phyloP scores from a whole-genome alignment of 2,888 invertebrate genomes.

The Busseola fusca region DNA sequence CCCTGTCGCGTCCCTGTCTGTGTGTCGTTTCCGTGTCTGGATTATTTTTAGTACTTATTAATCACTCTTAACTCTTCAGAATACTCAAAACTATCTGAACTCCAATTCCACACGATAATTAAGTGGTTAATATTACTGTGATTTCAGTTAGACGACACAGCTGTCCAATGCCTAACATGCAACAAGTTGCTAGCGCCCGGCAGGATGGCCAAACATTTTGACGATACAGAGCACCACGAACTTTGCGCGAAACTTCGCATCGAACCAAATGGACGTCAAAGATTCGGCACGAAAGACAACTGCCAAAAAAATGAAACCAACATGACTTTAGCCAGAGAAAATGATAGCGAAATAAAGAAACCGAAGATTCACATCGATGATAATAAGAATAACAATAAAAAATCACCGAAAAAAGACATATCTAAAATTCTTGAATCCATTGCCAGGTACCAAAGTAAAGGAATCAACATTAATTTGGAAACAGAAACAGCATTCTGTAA shows the following conservation, averaged over 20 bases:
- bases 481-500: too few relatives aligned
- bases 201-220: conserved; percentile 62
- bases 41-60: too few relatives aligned
- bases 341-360: conserved; percentile 1
- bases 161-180: conserved; percentile 73
- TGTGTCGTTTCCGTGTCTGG: too few relatives aligned
- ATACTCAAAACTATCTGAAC: neutral
- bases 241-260: conserved; percentile 35
- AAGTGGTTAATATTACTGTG: conserved; percentile 9
- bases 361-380: neutral
- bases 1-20: too few relatives aligned
- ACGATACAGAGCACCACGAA: conserved; percentile 60
- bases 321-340: neutral
- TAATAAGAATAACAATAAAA: neutral
- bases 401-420: conserved; percentile 39
- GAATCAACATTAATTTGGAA: conserved; percentile 62
- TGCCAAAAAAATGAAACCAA: neutral
- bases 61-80: neutral
- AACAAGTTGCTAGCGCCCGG: conserved; percentile 61
- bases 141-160: conserved; percentile 69
- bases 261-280: conserved; percentile 10
- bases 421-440: conserved; percentile 56
- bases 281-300: neutral
- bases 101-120: neutral
- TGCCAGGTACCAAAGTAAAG: conserved; percentile 54